Evolutionary conservation across 2,113 vertebrate genomes (phyloP), one percentile per base, ranked within the genome.

Genomic region (Peucedramus taeniatus): DNA sequence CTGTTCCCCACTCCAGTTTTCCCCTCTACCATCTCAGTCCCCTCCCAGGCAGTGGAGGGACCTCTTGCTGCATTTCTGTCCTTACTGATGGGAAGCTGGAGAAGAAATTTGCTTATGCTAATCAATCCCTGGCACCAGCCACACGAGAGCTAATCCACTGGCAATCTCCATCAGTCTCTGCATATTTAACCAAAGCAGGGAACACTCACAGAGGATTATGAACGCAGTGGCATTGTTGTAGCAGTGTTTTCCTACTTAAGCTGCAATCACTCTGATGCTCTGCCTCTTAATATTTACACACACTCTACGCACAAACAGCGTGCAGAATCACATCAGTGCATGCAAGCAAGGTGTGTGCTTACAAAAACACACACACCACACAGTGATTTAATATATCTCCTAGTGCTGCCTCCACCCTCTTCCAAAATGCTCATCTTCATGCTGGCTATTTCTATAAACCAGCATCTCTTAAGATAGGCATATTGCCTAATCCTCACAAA

Each of bases 71-170:
- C 49, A 39, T 71, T 82, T 45, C 72, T 40, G 33, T 83, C 47
- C 64, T 80, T 23, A 6, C 33, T 89, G 54, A 68, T 45, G 44
- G n/a, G 64, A 90, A 71, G 72, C 69, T 56, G 61, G 30, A 78
- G 65, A 75, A 93, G 68, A 84, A 95, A 96, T 94, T 94, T 96
- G 90, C 83, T 96, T 95, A 96, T 97, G 94, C 89, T 97, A 93
- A 97, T 95, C 96, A 93, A 75, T 53, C 92, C 64, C 80, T 92
- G 74, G 90, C 95, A 94, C 61, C 86, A 83, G 68, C 54, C 76
- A 86, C 54, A 90, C 0, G 4, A 94, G 94, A 94, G 77, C 92
- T 96, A 97, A 97, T 96, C 93, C 96, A 90, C 76, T 10, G 56
- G 86, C 96, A 90, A 96, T 84, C 94, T 96, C 94, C 80, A 90